Evolutionary conservation across 2,113 vertebrate species (phyloP).

Genomic region (Hydropotes inermis): DNA sequence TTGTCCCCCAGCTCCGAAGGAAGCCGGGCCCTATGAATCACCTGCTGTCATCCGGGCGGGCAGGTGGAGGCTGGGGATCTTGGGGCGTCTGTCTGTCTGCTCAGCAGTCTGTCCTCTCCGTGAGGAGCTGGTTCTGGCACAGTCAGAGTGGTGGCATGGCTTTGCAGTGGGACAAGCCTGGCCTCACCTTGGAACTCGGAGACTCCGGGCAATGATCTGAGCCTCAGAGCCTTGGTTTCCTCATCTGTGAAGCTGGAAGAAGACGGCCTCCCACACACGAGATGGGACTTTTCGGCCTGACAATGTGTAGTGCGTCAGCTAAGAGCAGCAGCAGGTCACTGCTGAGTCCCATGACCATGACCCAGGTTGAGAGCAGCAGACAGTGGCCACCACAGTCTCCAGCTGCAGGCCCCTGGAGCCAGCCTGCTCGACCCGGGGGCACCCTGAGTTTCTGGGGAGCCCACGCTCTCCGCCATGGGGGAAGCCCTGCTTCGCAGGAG

Average conservation of each 20-base stretch:
- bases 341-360: background rate
- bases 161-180: background rate
- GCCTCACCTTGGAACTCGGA: background rate
- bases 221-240: background rate
- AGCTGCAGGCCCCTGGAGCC: background rate
- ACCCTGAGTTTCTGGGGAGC: background rate
- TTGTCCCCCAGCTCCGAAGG: background rate
- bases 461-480: background rate
- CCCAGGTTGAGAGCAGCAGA: background rate
- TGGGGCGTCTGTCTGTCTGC: background rate
- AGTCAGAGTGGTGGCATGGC: background rate
- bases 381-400: background rate
- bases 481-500: background rate
- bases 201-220: background rate
- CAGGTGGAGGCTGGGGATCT: background rate
- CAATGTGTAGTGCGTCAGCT: rapidly evolving
- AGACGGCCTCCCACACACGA: background rate
- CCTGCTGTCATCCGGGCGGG: rapidly evolving
- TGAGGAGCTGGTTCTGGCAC: background rate
- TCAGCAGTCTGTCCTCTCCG: background rate
- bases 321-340: background rate
- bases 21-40: background rate
- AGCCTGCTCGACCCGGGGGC: background rate
- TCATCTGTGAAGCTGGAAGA: background rate
- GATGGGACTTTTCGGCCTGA: background rate